phyloP scores from a whole-genome alignment of 2,888 invertebrate genomes.

The Zygogramma bicolorata region DNA sequence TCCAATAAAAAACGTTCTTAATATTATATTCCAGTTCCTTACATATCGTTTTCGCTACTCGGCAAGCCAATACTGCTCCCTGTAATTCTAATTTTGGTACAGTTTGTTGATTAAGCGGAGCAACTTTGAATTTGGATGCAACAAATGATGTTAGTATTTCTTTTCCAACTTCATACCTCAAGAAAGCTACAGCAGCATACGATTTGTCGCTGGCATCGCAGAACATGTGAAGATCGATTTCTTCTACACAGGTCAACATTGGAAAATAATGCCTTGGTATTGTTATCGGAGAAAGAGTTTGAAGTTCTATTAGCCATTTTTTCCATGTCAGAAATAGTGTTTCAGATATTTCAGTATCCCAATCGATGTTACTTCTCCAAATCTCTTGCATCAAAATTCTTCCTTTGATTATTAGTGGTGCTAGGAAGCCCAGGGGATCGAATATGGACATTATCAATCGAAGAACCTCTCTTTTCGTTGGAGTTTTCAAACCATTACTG shows the following conservation, averaged over 20 bases:
- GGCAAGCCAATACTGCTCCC: no score
- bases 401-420: background rate
- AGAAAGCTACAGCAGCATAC: background rate
- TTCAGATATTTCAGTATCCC: background rate
- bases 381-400: no score
- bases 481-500: background rate
- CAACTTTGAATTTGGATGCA: background rate
- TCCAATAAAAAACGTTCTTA: no score
- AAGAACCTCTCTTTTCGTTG: background rate
- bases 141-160: background rate
- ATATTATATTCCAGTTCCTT: background rate
- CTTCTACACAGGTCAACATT: background rate
- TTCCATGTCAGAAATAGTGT: background rate
- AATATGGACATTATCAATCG: background rate
- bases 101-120: conserved; percentile 6
- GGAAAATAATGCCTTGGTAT: background rate
- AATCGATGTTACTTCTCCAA: background rate
- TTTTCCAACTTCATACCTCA: background rate
- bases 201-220: background rate
- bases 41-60: background rate
- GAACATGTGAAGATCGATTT: background rate
- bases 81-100: background rate
- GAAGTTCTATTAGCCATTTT: background rate
- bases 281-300: background rate
- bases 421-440: background rate